These are phyloP conservation scores for Grantiella picta DNA, from an alignment of 2,113 vertebrate species.

Conservation along the genomic window DNA sequence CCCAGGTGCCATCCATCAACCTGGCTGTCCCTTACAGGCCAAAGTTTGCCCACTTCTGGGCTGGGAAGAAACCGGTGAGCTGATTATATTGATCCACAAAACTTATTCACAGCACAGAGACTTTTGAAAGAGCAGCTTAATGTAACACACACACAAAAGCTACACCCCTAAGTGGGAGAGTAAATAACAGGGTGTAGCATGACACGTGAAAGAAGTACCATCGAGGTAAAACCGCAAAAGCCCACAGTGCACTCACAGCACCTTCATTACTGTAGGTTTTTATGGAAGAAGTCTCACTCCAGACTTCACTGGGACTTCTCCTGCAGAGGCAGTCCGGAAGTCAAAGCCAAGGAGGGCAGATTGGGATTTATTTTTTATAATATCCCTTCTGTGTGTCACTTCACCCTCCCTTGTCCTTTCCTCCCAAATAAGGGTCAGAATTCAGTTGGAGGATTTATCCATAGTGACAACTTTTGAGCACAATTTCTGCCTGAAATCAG, in stretches of 20 bases:
- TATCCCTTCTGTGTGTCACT: not conserved
- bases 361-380: not conserved
- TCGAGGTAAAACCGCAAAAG: not conserved
- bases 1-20: not conserved
- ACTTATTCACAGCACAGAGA: not conserved
- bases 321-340: not conserved
- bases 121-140: not conserved
- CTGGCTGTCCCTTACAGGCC: not conserved
- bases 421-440: not conserved
- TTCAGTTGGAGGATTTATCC: not conserved
- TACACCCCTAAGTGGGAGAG: not conserved
- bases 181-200: fast-evolving
- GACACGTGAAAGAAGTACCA: fast-evolving
- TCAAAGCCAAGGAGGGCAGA: not conserved
- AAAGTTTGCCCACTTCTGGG: not conserved
- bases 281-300: not conserved
- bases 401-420: not conserved
- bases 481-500: not conserved
- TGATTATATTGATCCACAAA: not conserved
- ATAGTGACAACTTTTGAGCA: not conserved
- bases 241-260: not conserved
- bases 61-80: not conserved
- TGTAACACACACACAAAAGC: not conserved
- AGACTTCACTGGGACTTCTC: not conserved
- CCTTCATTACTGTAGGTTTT: not conserved